Conservation (phyloP, 2,113 vertebrate genomes). For the Megaceryle maxima region DNA sequence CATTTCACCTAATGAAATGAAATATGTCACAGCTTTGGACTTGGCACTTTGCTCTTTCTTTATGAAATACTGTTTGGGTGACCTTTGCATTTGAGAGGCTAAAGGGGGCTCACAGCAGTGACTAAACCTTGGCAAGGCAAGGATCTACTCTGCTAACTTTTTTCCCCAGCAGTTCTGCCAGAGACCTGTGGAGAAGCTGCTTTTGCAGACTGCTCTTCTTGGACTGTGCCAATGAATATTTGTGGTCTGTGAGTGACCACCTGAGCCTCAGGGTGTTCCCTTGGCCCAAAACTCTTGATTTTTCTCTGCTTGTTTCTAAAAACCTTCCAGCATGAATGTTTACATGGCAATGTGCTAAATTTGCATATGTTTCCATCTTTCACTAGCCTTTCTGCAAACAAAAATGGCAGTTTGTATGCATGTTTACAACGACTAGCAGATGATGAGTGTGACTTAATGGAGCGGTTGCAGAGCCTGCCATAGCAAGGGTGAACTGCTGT, state of each 20-base stretch:
- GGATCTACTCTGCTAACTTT: not conserved
- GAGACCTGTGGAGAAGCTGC: not conserved
- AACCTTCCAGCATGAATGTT: not conserved
- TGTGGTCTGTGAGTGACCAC: not conserved
- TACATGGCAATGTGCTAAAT: accelerated
- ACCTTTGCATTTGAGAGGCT: not conserved
- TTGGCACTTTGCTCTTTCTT: not conserved
- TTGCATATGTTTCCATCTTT: not conserved
- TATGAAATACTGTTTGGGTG: not conserved
- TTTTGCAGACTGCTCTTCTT: not conserved
- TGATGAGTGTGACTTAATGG: accelerated
- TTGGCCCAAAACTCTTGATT: not conserved
- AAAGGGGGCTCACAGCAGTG: not conserved
- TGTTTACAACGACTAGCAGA: not conserved
- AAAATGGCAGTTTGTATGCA: not conserved
- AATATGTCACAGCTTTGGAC: not conserved
- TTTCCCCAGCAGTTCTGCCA: not conserved
- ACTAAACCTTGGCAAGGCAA: not conserved
- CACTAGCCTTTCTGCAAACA: not conserved
- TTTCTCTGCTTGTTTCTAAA: not conserved
- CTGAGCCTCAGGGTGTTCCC: not conserved
- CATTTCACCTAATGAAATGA: not conserved
- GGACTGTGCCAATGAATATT: not conserved
- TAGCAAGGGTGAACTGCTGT: not conserved
- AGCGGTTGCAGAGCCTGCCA: not conserved